Evolutionary conservation across 2,888 invertebrate genomes (phyloP).

Genomic region (Plagodis dolabraria): DNA sequence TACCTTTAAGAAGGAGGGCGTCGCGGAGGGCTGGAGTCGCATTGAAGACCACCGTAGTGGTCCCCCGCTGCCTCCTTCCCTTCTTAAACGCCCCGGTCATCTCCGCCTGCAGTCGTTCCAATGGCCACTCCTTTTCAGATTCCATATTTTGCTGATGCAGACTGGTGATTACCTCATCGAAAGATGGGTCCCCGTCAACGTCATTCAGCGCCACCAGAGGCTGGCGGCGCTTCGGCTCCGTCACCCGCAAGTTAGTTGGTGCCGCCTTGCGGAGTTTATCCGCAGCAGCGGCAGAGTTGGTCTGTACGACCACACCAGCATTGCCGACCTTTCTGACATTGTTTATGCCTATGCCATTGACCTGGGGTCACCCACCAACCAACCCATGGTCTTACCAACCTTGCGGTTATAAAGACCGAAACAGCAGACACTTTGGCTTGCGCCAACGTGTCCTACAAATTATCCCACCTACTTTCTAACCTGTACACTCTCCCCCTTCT

Average conservation of each 20-base stretch:
- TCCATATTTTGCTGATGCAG: background rate
- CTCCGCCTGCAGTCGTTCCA: background rate
- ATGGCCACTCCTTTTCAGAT: background rate
- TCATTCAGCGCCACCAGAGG: slow-evolving; percentile 5
- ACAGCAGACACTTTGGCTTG: too few species aligned
- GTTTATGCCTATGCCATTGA: slow-evolving; percentile 8
- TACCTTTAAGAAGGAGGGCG: background rate
- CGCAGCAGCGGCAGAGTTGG: slow-evolving; percentile 3
- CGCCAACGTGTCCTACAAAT: too few species aligned
- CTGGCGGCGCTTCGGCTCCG: slow-evolving; percentile 12
- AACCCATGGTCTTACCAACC: too few species aligned
- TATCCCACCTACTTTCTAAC: too few species aligned
- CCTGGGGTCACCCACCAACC: background rate
- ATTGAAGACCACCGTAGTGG: background rate
- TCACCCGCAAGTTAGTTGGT: slow-evolving; percentile 10
- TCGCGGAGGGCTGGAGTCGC: background rate
- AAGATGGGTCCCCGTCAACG: slow-evolving; percentile 12
- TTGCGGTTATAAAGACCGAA: too few species aligned
- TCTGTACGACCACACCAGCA: slow-evolving; percentile 3
- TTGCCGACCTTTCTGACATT: slow-evolving; percentile 8
- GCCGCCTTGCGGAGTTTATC: slow-evolving; percentile 12
- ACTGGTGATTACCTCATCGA: slow-evolving; percentile 6
- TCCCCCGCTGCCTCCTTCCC: background rate
- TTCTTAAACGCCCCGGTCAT: background rate
- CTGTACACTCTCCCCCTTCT: too few species aligned